Evolutionary conservation across 2,113 vertebrate genomes (phyloP).

Genomic region (Seriola quinqueradiata): DNA sequence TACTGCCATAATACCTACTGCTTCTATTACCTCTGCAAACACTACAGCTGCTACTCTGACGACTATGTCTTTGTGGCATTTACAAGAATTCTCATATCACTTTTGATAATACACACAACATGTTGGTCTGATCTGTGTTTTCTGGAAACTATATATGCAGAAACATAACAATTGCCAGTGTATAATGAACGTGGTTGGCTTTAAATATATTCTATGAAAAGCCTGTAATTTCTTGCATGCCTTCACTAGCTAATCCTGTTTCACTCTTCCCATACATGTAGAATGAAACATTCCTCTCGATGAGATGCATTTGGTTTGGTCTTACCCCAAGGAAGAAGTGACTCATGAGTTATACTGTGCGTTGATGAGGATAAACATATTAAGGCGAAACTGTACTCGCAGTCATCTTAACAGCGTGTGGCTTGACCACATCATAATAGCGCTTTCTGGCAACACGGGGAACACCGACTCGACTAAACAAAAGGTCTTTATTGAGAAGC

Average conservation of each 20-base stretch:
- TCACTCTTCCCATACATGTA: conserved; percentile 18
- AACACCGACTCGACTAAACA: conserved; percentile 46
- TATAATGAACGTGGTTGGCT: conserved; percentile 29
- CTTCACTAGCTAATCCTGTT: conserved; percentile 28
- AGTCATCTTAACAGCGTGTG: conserved; percentile 40
- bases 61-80: neutral
- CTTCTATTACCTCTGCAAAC: neutral
- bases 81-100: neutral
- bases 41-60: neutral
- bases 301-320: conserved; percentile 35
- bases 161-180: neutral
- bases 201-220: neutral
- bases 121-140: neutral
- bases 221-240: conserved; percentile 46
- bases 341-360: conserved; percentile 27
- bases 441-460: conserved; percentile 41
- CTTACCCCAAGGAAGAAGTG: conserved; percentile 53
- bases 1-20: neutral
- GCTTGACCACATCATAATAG: conserved; percentile 27
- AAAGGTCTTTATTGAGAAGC: conserved; percentile 56
- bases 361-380: conserved; percentile 40
- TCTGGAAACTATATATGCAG: conserved; percentile 2
- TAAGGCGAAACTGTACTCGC: conserved; percentile 21
- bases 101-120: neutral
- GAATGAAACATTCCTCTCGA: conserved; percentile 29